A percentile compares a stretch with the other conserved stretches of the same genome.
phyloP scores from a whole-genome alignment of 2,113 vertebrate genomes.

The Ranitomeya variabilis region DNA sequence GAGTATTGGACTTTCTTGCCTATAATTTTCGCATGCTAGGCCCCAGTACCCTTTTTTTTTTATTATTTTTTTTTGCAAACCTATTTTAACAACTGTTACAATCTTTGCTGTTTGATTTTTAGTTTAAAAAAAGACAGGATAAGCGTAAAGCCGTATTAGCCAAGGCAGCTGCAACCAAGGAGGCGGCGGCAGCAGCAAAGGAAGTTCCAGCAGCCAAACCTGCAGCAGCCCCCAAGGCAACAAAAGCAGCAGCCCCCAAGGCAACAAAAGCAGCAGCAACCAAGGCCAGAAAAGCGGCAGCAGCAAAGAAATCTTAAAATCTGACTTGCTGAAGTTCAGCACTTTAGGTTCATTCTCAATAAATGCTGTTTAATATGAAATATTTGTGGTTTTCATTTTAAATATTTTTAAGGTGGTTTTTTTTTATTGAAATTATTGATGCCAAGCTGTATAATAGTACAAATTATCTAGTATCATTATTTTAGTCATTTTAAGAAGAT shows the following conservation, averaged over 20 bases:
- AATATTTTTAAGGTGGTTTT: too few species aligned
- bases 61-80: background rate
- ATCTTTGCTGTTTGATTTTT: background rate
- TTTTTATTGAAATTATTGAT: too few species aligned
- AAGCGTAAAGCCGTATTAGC: background rate
- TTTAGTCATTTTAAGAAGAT: too few species aligned
- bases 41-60: background rate
- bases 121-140: background rate
- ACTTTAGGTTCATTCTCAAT: constrained; percentile 46
- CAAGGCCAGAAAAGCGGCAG: background rate
- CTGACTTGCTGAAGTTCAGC: background rate
- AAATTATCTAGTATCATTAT: too few species aligned
- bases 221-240: background rate
- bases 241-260: background rate
- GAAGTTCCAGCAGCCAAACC: background rate
- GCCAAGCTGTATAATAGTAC: too few species aligned
- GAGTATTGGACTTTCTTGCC: constrained; percentile 60
- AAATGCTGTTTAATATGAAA: constrained; percentile 50
- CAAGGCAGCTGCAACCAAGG: too few species aligned
- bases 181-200: too few species aligned
- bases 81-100: background rate
- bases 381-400: background rate
- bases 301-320: constrained; percentile 44
- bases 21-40: background rate
- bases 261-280: background rate